Conservation (phyloP, 2,888 invertebrate species). For the Trilocha varians region DNA sequence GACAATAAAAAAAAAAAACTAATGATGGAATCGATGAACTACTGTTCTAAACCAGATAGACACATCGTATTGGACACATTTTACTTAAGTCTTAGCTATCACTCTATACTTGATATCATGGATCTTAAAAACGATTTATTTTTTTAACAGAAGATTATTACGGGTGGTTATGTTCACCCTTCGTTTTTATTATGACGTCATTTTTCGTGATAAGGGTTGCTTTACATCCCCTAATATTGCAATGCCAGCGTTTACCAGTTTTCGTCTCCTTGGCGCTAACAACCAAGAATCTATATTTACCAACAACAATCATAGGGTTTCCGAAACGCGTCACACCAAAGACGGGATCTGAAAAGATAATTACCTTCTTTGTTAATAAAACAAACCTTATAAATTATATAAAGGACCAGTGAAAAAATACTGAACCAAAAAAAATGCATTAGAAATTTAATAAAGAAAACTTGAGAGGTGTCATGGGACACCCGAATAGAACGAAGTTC, state of each 20-base stretch:
- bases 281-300: constrained; percentile 24
- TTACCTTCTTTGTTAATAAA: constrained; percentile 2
- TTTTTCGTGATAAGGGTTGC: constrained; percentile 28
- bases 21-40: too few species aligned
- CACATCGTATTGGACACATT: too few species aligned
- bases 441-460: too few species aligned
- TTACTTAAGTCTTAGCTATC: too few species aligned
- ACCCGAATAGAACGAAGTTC: too few species aligned
- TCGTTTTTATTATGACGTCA: constrained; percentile 30
- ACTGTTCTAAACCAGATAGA: too few species aligned
- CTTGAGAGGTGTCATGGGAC: too few species aligned
- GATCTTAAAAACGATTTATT: too few species aligned
- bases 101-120: too few species aligned
- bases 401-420: constrained; percentile 17
- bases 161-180: constrained; percentile 30
- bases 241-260: constrained; percentile 22
- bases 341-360: constrained; percentile 23
- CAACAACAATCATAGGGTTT: constrained; percentile 27
- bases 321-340: constrained; percentile 25
- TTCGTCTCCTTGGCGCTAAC: neutral
- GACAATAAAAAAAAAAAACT: too few species aligned
- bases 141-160: neutral
- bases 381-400: too few species aligned
- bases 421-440: constrained; percentile 11
- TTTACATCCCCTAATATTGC: constrained; percentile 23